Evolutionary conservation across 2,113 vertebrate genomes (phyloP), one percentile per base, ranked within the genome.

Genomic region (Ophthalmolycus amberensis): DNA sequence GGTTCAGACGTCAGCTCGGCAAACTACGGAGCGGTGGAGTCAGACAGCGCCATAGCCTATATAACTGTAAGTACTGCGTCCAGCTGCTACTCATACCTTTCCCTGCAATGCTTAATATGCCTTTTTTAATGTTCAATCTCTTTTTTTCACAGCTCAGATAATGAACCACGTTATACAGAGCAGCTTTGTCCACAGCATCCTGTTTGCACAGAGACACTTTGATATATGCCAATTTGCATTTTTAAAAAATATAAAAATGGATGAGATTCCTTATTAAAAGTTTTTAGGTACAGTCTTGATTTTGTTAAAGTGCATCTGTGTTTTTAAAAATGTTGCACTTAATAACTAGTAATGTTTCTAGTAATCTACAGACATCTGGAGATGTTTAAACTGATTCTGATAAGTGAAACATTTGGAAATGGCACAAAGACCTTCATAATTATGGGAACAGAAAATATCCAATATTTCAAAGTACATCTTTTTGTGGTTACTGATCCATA

Each of bases 31-130:
- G 75, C 88, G 2, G 14, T 91, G 90, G 92, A 69, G 37, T 81
- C 71, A 14, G 93, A 90, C 66, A 59, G 48, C 60, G 80, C 66
- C 66, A 69, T 94, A 79, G 81, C 93, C 18, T 92, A 90, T 63
- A 94, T 95, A 67, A 93, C 90, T 85, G 93, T 94, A 82, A 93
- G 93, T 94, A 90, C 66, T 0, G 32, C 10, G 1, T 32, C 5
- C 4, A 29, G 20, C 27, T 16, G 18, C 12, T 10, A 9, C 15
- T 1, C 6, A 64, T 44, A 27, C 25, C 29, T 14, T 56, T 25
- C 9, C 9, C 37, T 75, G 15, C 32, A 42, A 0, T 48, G 25
- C 6, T 58, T 16, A 60, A 56, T 65, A 1, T 46, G 6, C 9
- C 18, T 76, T 83, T 84, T 27, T 60, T 56, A 73, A 73, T 54